These are phyloP conservation scores for Hemichromis elongatus DNA, from an alignment of 2,113 vertebrate genomes.

Conservation along the genomic window DNA sequence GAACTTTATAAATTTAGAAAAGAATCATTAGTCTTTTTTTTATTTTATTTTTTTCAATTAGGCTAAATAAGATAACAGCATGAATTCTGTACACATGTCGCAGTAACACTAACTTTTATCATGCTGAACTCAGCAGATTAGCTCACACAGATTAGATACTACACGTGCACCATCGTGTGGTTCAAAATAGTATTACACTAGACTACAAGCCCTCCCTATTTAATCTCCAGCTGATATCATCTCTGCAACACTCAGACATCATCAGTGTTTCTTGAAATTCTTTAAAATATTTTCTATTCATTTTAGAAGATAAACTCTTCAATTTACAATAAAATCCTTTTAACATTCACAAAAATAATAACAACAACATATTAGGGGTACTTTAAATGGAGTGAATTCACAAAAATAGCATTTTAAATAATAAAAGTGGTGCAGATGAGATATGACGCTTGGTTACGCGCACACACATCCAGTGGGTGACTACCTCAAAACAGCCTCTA, in stretches of 20 bases:
- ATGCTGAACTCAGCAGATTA: neutral
- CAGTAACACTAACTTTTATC: neutral
- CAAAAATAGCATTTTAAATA: neutral
- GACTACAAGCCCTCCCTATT: neutral
- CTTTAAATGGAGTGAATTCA: neutral
- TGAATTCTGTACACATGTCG: neutral
- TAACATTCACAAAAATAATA: neutral
- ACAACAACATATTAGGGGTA: neutral
- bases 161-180: neutral
- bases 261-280: too few relatives aligned
- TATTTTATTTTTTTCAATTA: too few relatives aligned
- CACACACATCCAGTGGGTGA: neutral
- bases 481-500: neutral
- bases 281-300: too few relatives aligned
- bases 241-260: neutral
- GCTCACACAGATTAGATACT: neutral
- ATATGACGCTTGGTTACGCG: neutral
- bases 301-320: too few relatives aligned
- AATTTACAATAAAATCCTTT: neutral
- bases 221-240: neutral
- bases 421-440: neutral
- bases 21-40: too few relatives aligned
- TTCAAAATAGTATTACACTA: neutral
- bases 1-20: neutral
- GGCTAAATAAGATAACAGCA: neutral